These are phyloP conservation scores for Hedychridium roseum DNA, from an alignment of 2,888 invertebrate genomes.

Conservation along the genomic window DNA sequence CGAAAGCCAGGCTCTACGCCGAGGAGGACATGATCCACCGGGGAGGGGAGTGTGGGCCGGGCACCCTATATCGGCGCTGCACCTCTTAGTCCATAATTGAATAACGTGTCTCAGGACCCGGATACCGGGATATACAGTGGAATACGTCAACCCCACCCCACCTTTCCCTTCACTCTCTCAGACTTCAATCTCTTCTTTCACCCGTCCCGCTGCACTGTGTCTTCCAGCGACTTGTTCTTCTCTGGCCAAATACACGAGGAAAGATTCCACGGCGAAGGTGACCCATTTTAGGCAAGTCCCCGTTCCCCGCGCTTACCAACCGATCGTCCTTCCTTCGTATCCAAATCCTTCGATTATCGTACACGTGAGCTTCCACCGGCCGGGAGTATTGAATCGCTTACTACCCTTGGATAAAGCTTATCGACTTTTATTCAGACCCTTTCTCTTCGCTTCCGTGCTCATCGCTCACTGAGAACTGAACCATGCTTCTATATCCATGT, in stretches of 20 bases:
- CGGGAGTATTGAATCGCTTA: no score
- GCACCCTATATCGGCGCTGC: slow-evolving; percentile 44
- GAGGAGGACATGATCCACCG: slow-evolving; percentile 10
- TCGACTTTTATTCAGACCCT: no score
- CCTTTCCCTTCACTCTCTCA: slow-evolving; percentile 30
- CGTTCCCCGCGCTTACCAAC: slow-evolving; percentile 16
- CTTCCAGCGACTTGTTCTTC: slow-evolving; percentile 9
- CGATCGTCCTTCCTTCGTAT: background rate
- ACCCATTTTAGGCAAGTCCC: slow-evolving; percentile 19
- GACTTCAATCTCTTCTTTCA: slow-evolving; percentile 32
- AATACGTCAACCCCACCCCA: no score
- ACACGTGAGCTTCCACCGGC: no score
- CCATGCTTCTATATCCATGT: no score
- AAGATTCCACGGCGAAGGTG: slow-evolving; percentile 24
- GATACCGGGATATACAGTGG: slow-evolving; percentile 38
- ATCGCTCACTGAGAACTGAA: no score
- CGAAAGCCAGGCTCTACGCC: slow-evolving; percentile 28
- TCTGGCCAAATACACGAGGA: slow-evolving; percentile 23
- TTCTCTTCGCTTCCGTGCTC: no score
- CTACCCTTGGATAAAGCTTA: no score
- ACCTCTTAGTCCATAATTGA: slow-evolving; percentile 56
- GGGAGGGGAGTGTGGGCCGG: slow-evolving; percentile 30
- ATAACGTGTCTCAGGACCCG: slow-evolving; percentile 53
- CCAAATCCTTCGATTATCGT: background rate
- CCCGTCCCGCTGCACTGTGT: slow-evolving; percentile 2